A percentile compares a stretch with the other conserved stretches of the same genome.
phyloP scores from a whole-genome alignment of 1,140 invertebrate genomes.

The Hyphantria cunea region DNA sequence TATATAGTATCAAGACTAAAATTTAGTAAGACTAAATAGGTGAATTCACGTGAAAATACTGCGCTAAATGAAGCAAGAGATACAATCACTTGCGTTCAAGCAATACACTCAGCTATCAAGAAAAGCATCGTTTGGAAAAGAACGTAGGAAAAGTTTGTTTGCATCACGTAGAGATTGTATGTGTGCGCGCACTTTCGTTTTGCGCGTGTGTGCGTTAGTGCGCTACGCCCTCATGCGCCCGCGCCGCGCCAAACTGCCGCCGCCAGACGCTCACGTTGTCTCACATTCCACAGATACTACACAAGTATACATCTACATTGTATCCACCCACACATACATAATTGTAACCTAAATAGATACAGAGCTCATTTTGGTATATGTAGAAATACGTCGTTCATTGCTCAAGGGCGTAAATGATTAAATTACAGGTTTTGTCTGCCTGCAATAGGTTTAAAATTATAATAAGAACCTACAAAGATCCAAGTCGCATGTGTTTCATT shows the following conservation, averaged over 20 bases:
- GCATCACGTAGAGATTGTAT: slow-evolving; percentile 21
- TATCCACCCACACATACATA: slow-evolving; percentile 28
- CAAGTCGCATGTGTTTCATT: neutral
- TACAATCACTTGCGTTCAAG: neutral
- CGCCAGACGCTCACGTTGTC: slow-evolving; percentile 31
- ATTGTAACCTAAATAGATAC: slow-evolving; percentile 31
- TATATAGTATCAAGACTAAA: too few relatives aligned
- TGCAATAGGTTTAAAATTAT: neutral
- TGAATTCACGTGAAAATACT: too few relatives aligned
- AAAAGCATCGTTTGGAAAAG: slow-evolving; percentile 14
- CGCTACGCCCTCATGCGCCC: slow-evolving; percentile 27
- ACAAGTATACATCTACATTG: slow-evolving; percentile 25
- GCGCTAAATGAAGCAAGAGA: neutral
- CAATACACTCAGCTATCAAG: slow-evolving; percentile 13
- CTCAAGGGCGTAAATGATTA: slow-evolving; percentile 9
- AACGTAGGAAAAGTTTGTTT: slow-evolving; percentile 33
- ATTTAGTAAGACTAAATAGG: too few relatives aligned
- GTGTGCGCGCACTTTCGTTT: slow-evolving; percentile 26
- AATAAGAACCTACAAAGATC: too few relatives aligned
- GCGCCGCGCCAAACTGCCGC: slow-evolving; percentile 6
- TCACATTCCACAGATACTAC: slow-evolving; percentile 30
- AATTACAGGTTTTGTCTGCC: neutral
- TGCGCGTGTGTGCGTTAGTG: slow-evolving; percentile 18
- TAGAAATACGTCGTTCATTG: slow-evolving; percentile 4
- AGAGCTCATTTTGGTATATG: slow-evolving; percentile 7